phyloP scores from a whole-genome alignment of 2,113 vertebrate genomes.

The Puffinus mauretanicus region DNA sequence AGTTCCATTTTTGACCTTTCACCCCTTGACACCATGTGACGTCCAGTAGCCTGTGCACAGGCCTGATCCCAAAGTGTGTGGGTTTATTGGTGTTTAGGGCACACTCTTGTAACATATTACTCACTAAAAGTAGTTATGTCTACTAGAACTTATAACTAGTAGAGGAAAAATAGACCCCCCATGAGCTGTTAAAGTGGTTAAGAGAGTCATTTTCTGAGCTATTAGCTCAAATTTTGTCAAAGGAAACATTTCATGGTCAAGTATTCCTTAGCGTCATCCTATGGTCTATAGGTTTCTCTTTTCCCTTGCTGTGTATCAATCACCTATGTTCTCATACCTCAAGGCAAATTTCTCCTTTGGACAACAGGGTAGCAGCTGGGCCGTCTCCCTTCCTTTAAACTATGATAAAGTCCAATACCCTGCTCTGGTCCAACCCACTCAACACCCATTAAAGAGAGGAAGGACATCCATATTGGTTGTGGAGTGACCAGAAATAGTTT shows the following conservation, averaged over 20 bases:
- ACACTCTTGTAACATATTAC: slow-evolving; percentile 21
- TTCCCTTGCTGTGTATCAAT: neutral
- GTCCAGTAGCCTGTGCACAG: slow-evolving; percentile 17
- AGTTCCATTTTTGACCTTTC: slow-evolving; percentile 56
- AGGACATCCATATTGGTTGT: neutral
- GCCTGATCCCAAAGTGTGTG: neutral
- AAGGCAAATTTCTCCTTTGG: neutral
- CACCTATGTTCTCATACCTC: neutral
- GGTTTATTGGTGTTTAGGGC: slow-evolving; percentile 57
- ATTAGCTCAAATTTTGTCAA: slow-evolving; percentile 17
- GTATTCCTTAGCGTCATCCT: neutral
- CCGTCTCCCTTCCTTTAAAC: neutral
- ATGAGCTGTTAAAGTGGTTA: slow-evolving; percentile 50
- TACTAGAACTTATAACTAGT: slow-evolving; percentile 50
- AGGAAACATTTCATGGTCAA: neutral
- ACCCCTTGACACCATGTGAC: neutral
- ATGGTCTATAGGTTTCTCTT: neutral
- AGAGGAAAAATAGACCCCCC: slow-evolving; percentile 48
- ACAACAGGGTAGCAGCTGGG: neutral
- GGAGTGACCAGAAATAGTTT: neutral
- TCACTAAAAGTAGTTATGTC: slow-evolving; percentile 56
- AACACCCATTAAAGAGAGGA: neutral
- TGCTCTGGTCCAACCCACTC: neutral
- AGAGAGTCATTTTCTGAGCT: slow-evolving; percentile 34
- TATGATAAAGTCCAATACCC: neutral